Conservation (phyloP, 2,888 invertebrate genomes). For the Ectobius pallidus region DNA sequence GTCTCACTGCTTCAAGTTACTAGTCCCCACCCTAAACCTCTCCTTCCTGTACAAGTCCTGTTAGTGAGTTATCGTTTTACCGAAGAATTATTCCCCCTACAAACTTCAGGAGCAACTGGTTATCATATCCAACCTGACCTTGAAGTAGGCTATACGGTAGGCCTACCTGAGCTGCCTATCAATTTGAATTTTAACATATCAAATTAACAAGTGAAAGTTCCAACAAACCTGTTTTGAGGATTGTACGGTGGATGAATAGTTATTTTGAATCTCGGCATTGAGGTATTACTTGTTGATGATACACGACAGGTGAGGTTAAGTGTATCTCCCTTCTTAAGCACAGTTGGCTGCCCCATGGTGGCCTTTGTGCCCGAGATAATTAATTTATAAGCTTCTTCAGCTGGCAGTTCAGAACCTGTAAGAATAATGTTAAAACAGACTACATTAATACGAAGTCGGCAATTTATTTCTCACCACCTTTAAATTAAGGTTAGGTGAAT, state of each 20-base stretch:
- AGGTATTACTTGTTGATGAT: neutral
- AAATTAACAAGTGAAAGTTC: neutral
- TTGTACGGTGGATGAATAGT: slow-evolving; percentile 28
- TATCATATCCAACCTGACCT: too few species aligned
- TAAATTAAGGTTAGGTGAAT: neutral
- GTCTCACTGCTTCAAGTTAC: too few species aligned
- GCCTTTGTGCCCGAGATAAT: neutral
- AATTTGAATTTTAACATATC: too few species aligned
- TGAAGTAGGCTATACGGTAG: too few species aligned
- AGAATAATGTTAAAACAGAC: slow-evolving; percentile 2
- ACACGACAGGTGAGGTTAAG: slow-evolving; percentile 49
- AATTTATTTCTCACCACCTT: neutral
- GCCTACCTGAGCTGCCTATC: too few species aligned
- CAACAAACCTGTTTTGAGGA: slow-evolving; percentile 30
- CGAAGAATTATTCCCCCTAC: too few species aligned
- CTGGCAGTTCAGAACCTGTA: slow-evolving; percentile 36
- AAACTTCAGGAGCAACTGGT: too few species aligned
- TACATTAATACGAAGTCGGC: neutral
- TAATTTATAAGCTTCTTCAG: neutral
- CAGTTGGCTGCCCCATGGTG: slow-evolving; percentile 35
- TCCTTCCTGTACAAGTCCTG: too few species aligned
- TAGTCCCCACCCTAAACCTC: too few species aligned
- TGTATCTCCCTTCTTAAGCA: slow-evolving; percentile 48
- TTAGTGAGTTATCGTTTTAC: too few species aligned
- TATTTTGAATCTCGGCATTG: slow-evolving; percentile 28